Percentiles rank a stretch among this genome's conserved stretches.
phyloP scores from a whole-genome alignment of 2,797 vertebrate species.

The Tenualosa thibaudeaui region DNA sequence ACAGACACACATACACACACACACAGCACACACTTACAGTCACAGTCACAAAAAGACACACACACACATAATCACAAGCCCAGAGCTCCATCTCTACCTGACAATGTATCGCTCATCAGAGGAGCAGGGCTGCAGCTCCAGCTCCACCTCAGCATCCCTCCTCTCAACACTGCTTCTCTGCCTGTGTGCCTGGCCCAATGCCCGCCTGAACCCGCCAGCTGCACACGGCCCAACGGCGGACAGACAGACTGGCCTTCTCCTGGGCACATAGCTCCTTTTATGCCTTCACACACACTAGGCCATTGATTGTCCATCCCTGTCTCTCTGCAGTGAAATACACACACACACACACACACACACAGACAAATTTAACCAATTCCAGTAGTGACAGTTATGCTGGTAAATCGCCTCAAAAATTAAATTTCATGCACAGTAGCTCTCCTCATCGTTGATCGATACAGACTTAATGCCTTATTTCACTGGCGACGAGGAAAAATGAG shows the following conservation, averaged over 20 bases:
- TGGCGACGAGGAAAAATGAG: not conserved
- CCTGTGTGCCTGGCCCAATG: not conserved
- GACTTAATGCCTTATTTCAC: not conserved
- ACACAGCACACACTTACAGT: not conserved
- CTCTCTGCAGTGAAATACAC: not conserved
- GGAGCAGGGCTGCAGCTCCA: not conserved
- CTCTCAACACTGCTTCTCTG: not conserved
- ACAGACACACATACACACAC: not conserved
- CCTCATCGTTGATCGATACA: not conserved
- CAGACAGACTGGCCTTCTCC: slow-evolving; percentile 70
- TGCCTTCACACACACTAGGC: slow-evolving; percentile 66
- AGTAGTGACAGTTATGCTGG: not conserved
- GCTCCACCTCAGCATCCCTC: not conserved
- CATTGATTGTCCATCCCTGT: slow-evolving; percentile 64
- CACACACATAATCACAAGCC: not conserved
- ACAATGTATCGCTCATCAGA: not conserved
- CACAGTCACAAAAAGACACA: slow-evolving; percentile 16
- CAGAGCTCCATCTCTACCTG: not conserved
- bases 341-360: no score
- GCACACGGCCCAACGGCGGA: slow-evolving; percentile 41
- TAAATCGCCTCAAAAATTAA: not conserved
- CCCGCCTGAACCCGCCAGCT: not conserved
- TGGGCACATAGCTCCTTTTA: slow-evolving; percentile 73
- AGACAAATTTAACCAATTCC: not conserved
- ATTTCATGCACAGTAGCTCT: not conserved